These are phyloP conservation scores for Cardiocondyla obscurior DNA, from an alignment of 1,140 invertebrate species.

Conservation along the genomic window DNA sequence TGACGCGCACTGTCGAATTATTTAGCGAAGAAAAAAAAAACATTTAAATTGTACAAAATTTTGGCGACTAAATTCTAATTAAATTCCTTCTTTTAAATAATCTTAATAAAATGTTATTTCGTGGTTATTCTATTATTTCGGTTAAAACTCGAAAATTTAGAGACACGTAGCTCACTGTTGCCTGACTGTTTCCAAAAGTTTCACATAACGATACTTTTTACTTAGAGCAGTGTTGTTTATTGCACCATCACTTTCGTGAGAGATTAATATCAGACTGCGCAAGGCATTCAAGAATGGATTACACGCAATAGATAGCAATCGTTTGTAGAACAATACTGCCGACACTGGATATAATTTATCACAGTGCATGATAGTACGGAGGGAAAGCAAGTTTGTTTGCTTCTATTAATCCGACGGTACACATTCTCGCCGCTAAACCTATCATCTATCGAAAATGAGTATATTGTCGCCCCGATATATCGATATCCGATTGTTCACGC, in stretches of 20 bases:
- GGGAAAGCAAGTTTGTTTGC: conserved; percentile 37
- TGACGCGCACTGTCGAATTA: too few species aligned
- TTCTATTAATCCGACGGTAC: conserved; percentile 35
- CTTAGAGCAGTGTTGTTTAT: neutral
- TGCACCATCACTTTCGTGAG: neutral
- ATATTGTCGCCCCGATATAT: neutral
- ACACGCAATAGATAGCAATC: conserved; percentile 41
- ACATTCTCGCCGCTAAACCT: conserved; percentile 8
- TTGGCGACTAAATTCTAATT: neutral
- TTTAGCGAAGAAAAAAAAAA: neutral
- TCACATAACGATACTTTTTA: neutral
- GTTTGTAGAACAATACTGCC: conserved; percentile 43
- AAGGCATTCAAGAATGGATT: conserved; percentile 38
- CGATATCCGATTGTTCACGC: conserved; percentile 29
- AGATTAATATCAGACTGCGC: conserved; percentile 33
- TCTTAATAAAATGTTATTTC: neutral
- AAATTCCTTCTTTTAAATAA: neutral
- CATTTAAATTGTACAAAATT: neutral
- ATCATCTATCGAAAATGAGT: conserved; percentile 43
- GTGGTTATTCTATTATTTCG: neutral
- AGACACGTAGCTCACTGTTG: neutral
- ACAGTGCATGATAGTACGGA: neutral
- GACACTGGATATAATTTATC: conserved; percentile 42
- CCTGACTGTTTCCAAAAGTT: neutral
- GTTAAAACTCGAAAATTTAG: neutral